phyloP scores from a whole-genome alignment of 2,113 vertebrate species.

The Chrysochloris asiatica region DNA sequence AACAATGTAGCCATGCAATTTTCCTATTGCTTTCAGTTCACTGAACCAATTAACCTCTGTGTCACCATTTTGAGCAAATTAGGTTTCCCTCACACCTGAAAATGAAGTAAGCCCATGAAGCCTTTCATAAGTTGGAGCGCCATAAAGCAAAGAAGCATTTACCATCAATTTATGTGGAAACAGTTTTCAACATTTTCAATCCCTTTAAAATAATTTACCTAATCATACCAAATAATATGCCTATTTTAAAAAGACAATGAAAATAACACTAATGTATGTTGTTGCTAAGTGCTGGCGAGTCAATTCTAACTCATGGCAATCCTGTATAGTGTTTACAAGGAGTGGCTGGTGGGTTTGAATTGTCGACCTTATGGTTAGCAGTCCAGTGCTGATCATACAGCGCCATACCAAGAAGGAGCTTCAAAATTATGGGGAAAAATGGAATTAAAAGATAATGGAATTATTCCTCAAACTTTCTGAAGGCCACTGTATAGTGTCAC shows the following conservation, averaged over 20 bases:
- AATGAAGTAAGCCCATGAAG: neutral
- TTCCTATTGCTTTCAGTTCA: slow-evolving; percentile 52
- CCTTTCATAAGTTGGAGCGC: neutral
- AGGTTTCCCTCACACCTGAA: neutral
- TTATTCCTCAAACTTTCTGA: too few species aligned
- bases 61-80: slow-evolving; percentile 33
- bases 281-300: too few species aligned
- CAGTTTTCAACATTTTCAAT: neutral
- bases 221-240: neutral
- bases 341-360: too few species aligned
- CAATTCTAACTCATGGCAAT: too few species aligned
- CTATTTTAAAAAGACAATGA: too few species aligned
- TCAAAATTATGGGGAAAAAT: too few species aligned
- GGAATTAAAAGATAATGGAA: too few species aligned
- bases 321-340: too few species aligned
- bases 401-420: too few species aligned
- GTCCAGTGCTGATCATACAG: too few species aligned
- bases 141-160: neutral
- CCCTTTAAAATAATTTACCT: neutral
- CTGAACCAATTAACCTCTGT: slow-evolving; percentile 1
- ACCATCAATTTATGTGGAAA: neutral
- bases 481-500: neutral
- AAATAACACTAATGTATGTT: too few species aligned
- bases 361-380: too few species aligned
- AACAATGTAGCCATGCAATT: slow-evolving; percentile 12